phyloP scores from a whole-genome alignment of 2,888 invertebrate genomes.

The Ormyrus labotus region DNA sequence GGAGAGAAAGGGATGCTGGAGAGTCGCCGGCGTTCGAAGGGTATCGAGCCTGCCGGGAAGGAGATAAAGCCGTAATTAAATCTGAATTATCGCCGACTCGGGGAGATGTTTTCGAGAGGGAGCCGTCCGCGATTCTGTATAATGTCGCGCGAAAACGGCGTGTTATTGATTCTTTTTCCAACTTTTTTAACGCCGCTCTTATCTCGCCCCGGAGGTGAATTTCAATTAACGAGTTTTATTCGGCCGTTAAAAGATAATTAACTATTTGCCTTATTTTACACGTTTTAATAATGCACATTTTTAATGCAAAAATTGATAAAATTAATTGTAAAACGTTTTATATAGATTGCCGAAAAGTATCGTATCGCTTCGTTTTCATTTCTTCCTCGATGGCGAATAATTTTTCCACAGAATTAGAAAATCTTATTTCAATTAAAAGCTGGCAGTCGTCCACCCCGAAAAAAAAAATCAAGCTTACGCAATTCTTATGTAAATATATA shows the following conservation, averaged over 20 bases:
- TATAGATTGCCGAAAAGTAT: too few species aligned
- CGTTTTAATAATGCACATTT: too few species aligned
- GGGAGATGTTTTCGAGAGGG: neutral
- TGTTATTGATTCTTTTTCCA: constrained; percentile 1
- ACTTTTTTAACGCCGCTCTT: too few species aligned
- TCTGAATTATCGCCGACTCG: constrained; percentile 15
- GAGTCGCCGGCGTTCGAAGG: neutral
- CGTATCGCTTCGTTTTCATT: too few species aligned
- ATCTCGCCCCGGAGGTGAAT: neutral
- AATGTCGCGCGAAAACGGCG: neutral
- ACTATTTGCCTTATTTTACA: too few species aligned
- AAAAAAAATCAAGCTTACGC: neutral
- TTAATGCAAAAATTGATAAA: too few species aligned
- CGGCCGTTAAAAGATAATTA: neutral
- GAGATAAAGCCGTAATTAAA: constrained; percentile 47
- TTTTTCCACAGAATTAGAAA: too few species aligned
- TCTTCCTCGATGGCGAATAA: too few species aligned
- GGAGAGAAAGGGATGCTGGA: constrained; percentile 13
- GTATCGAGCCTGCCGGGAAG: constrained; percentile 13
- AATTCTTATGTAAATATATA: too few species aligned
- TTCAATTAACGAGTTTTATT: neutral
- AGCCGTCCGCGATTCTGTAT: neutral
- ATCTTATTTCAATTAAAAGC: neutral
- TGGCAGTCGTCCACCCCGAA: constrained; percentile 1
- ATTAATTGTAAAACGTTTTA: too few species aligned